A percentile compares a stretch with the other conserved stretches of the same genome.
Evolutionary conservation across 64 coral and sea anemone species (phyloP).

Genomic region (Montipora cactus): DNA sequence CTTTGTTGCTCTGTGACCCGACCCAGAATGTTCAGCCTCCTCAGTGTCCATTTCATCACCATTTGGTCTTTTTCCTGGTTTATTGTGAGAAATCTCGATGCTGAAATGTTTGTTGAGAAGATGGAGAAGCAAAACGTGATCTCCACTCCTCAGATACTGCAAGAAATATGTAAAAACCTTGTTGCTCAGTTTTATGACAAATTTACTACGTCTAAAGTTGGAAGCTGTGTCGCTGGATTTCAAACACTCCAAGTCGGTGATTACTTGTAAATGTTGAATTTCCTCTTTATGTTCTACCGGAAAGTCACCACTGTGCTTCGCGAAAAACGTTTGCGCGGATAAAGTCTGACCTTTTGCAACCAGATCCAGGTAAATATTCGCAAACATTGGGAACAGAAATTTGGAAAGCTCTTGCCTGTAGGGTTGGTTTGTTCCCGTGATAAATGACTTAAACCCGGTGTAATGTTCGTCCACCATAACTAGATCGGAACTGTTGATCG

Average conservation of each 20-base stretch:
- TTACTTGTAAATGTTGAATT: slow-evolving; percentile 92
- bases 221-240: slow-evolving; percentile 95
- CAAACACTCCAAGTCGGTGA: slow-evolving; percentile 88
- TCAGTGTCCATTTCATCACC: slow-evolving; percentile 53
- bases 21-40: slow-evolving; percentile 3
- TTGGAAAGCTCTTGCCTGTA: slow-evolving; percentile 88
- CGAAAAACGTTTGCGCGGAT: slow-evolving; percentile 75
- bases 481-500: slow-evolving; percentile 72
- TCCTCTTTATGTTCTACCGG: slow-evolving; percentile 87
- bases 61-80: slow-evolving; percentile 81
- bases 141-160: slow-evolving; percentile 90
- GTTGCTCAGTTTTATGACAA: slow-evolving; percentile 68
- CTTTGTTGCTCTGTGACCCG: slow-evolving; percentile 46
- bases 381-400: slow-evolving; percentile 92
- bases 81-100: slow-evolving; percentile 85
- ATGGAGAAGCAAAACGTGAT: slow-evolving; percentile 84
- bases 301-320: slow-evolving; percentile 91
- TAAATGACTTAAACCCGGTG: slow-evolving; percentile 88
- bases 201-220: slow-evolving; percentile 96
- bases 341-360: slow-evolving; percentile 80
- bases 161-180: slow-evolving; percentile 98
- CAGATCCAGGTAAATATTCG: slow-evolving; percentile 91
- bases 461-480: slow-evolving; percentile 86
- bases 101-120: slow-evolving; percentile 86
- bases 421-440: slow-evolving; percentile 87